Conservation (phyloP, 2,113 vertebrate genomes). For the Actenoides lindsayi region DNA sequence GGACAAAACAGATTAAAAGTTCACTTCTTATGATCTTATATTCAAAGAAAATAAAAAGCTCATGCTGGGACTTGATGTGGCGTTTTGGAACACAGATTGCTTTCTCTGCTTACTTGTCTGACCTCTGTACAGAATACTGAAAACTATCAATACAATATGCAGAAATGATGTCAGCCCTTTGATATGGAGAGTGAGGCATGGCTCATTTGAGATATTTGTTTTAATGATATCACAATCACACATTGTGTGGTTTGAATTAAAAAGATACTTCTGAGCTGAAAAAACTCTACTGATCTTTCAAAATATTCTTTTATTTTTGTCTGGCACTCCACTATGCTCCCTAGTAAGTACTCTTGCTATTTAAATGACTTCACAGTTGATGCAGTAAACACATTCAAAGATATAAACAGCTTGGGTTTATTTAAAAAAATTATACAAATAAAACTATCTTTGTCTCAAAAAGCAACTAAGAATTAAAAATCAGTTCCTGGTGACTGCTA, state of each 20-base stretch:
- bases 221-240: constrained; percentile 72
- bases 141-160: constrained; percentile 64
- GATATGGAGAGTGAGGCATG: constrained; percentile 60
- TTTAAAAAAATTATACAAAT: neutral
- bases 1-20: constrained; percentile 30
- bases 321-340: neutral
- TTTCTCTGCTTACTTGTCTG: constrained; percentile 70
- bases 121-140: constrained; percentile 66
- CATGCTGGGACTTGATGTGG: constrained; percentile 58
- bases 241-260: constrained; percentile 72
- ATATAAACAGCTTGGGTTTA: neutral
- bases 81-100: constrained; percentile 54
- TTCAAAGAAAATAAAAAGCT: constrained; percentile 53
- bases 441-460: neutral
- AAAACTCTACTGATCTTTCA: constrained; percentile 4
- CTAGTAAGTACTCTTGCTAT: neutral
- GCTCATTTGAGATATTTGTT: constrained; percentile 69
- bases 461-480: neutral
- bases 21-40: constrained; percentile 56
- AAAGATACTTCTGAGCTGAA: constrained; percentile 68
- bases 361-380: constrained; percentile 25
- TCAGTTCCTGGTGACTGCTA: neutral
- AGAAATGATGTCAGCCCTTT: constrained; percentile 71
- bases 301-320: constrained; percentile 47
- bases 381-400: neutral